phyloP scores from a whole-genome alignment of 2,888 invertebrate genomes.

The Amiota mariae region DNA sequence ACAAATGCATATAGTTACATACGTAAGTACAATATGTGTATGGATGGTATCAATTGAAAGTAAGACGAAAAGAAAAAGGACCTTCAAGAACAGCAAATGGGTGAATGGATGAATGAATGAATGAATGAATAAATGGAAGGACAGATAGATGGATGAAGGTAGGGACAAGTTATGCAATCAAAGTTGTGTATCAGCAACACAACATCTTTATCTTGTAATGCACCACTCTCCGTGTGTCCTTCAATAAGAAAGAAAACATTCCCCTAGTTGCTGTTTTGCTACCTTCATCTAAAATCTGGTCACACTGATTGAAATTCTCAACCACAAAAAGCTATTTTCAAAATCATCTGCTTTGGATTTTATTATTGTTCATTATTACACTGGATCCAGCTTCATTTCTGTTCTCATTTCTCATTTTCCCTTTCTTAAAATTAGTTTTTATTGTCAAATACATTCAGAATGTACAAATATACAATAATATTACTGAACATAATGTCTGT shows the following conservation, averaged over 20 bases:
- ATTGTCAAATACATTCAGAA: no score
- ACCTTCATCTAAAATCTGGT: background rate
- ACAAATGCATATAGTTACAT: no score
- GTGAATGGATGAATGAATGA: background rate
- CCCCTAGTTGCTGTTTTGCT: background rate
- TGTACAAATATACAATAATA: no score
- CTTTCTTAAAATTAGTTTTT: no score
- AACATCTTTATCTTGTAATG: background rate
- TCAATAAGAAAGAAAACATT: background rate
- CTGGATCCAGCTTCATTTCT: no score
- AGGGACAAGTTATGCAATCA: constrained; percentile 11
- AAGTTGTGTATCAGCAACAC: background rate
- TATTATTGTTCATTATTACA: background rate
- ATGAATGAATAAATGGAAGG: background rate
- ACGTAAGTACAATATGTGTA: no score
- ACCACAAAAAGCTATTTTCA: constrained; percentile 27
- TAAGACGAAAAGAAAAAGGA: no score
- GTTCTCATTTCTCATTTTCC: no score
- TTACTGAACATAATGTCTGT: no score
- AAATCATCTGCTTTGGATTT: constrained; percentile 5
- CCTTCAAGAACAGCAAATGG: constrained; percentile 13
- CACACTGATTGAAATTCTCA: constrained; percentile 31
- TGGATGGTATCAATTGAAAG: no score
- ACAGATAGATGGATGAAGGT: background rate
- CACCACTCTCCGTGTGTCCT: background rate